Base-by-base conservation (phyloP, 1,140 invertebrate species). In the Sweltsa coloradensis region DNA sequence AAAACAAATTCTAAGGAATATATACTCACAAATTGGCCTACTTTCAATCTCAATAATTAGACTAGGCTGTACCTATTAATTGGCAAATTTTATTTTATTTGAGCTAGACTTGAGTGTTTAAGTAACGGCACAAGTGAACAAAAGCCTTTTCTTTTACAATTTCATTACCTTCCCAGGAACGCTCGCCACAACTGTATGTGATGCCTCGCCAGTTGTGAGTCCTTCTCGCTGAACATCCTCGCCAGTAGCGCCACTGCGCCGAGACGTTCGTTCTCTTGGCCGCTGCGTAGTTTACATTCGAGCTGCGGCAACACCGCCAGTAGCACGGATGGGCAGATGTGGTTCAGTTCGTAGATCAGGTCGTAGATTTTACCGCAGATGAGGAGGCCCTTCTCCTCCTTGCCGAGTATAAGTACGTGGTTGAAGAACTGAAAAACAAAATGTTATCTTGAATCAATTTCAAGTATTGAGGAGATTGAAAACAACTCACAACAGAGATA, bases 161-260 rank as follows among this genome's bases (percentile, higher is more conserved):
- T 23, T n/a, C n/a, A 5, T 49, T 60, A 75, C 74, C 74, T 78
- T 37, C 89, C 89, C 3, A 94, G 68, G 65, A 93, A 94, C 34
- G 86, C 85, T 39, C 80, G 75, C 85, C 94, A 93, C 14, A 97
- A 62, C 22, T 79, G 75, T 13, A 75, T 75, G 62, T 96, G 89
- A 56, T 90, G 83, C 45, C 81, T 77, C 1, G 92, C 92, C 6
- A 98, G 69, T 51, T 81, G 79, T 0, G 92, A 97, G 45, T 90
- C 84, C 57, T 90, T 89, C 60, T 96, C 92, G 1, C 91, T 95
- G 63, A 97, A 98, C 92, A 98, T 96, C 57, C 91, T 76, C 3
- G 93, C 90, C 21, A 98, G 65, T 14, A 97, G 63, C 1, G 89
- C 88, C 2, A 96, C 94, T 0, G 90, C 91, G 37, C 79, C 78